phyloP scores from a whole-genome alignment of 2,113 vertebrate genomes.

The Piprites chloris region DNA sequence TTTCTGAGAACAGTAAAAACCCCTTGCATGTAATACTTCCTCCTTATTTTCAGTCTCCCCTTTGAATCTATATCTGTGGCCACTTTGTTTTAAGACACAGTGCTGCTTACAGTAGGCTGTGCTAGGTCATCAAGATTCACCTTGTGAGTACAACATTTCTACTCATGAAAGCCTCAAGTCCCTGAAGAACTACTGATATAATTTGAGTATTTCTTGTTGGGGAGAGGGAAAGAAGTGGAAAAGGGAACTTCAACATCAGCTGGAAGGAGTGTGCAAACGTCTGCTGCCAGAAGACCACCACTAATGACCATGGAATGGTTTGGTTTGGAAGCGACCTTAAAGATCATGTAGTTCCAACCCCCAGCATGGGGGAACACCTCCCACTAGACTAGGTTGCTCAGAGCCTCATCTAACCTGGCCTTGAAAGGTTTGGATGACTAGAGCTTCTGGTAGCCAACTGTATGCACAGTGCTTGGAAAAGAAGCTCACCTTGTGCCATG shows the following conservation, averaged over 20 bases:
- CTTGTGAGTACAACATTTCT: background rate
- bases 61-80: rapidly evolving
- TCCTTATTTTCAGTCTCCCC: background rate
- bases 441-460: background rate
- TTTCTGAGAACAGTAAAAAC: background rate
- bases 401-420: background rate
- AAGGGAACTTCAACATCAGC: background rate
- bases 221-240: background rate
- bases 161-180: background rate
- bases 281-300: background rate
- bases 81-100: background rate
- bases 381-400: background rate
- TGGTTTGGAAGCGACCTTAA: background rate
- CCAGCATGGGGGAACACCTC: no score
- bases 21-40: background rate
- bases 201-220: background rate
- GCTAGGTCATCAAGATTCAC: background rate
- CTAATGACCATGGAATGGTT: background rate
- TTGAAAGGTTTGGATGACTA: background rate
- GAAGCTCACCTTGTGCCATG: background rate
- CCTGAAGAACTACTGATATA: background rate
- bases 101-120: rapidly evolving
- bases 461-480: background rate
- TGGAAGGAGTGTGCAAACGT: background rate
- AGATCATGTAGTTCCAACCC: background rate